Percentiles rank a stretch among this genome's conserved stretches.
These are phyloP conservation scores for Aphidius colemani DNA, from an alignment of 2,888 invertebrate genomes.

Conservation along the genomic window DNA sequence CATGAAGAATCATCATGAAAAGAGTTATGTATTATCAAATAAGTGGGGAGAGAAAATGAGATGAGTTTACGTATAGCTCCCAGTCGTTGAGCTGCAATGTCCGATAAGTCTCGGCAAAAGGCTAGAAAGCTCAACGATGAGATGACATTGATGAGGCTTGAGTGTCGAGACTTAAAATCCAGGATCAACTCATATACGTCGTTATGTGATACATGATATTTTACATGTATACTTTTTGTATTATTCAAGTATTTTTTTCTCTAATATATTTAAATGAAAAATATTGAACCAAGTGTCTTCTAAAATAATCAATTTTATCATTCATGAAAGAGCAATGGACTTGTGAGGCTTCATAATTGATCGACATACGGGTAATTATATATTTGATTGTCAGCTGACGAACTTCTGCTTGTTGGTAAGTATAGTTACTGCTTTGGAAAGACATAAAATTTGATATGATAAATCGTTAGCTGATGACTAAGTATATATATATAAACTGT, in stretches of 20 bases:
- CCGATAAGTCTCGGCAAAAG: slow-evolving; percentile 57
- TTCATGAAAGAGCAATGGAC: too few relatives aligned
- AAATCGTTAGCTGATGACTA: slow-evolving; percentile 55
- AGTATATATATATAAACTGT: slow-evolving; percentile 36
- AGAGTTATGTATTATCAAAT: slow-evolving; percentile 8
- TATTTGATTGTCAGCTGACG: slow-evolving; percentile 47
- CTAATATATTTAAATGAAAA: too few relatives aligned
- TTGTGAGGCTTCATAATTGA: slow-evolving; percentile 40
- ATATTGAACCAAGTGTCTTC: neutral
- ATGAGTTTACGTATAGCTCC: slow-evolving; percentile 12
- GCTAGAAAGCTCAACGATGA: slow-evolving; percentile 13
- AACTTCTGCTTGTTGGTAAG: slow-evolving; percentile 46
- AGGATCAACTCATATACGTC: slow-evolving; percentile 59
- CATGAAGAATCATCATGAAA: neutral
- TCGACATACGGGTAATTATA: slow-evolving; percentile 53
- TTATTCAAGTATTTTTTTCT: neutral
- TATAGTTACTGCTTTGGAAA: slow-evolving; percentile 40
- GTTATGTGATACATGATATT: slow-evolving; percentile 47
- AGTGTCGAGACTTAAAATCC: slow-evolving; percentile 56
- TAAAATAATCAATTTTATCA: too few relatives aligned
- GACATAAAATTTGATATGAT: slow-evolving; percentile 45
- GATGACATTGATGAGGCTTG: slow-evolving; percentile 39
- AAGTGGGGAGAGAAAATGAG: slow-evolving; percentile 8
- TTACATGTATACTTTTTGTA: neutral
- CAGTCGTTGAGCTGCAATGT: slow-evolving; percentile 43